Percentiles rank a stretch among this genome's conserved stretches.
These are phyloP conservation scores for Tenthredo livida DNA, from an alignment of 2,888 invertebrate species.

Conservation along the genomic window DNA sequence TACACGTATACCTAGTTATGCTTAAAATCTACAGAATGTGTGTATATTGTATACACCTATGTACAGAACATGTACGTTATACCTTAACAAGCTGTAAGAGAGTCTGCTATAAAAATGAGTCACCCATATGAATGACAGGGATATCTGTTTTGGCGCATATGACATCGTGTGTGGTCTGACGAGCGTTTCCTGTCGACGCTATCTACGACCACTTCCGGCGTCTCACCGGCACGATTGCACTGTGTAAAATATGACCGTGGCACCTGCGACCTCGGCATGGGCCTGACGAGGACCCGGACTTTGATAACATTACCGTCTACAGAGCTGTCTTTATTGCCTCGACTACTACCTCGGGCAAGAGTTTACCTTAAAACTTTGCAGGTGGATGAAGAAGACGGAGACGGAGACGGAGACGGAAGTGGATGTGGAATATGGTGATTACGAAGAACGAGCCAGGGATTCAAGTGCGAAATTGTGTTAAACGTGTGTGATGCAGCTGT, in stretches of 20 bases:
- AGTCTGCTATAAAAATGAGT: background rate
- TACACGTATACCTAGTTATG: background rate
- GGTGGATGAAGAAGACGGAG: conserved; percentile 67
- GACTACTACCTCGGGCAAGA: background rate
- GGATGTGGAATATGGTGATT: conserved; percentile 48
- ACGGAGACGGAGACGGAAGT: conserved; percentile 67
- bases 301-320: conserved; percentile 18
- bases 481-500: conserved; percentile 1
- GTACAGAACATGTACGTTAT: background rate
- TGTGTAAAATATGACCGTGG: conserved; percentile 52
- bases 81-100: background rate
- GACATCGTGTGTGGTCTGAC: conserved; percentile 63
- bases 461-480: background rate
- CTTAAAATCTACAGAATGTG: background rate
- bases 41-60: too few relatives aligned
- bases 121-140: background rate
- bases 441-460: background rate
- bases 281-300: background rate
- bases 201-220: conserved; percentile 72
- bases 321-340: conserved; percentile 30
- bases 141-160: conserved; percentile 46
- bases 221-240: conserved; percentile 71
- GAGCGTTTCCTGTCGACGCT: conserved; percentile 66
- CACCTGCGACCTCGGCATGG: conserved; percentile 27
- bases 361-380: conserved; percentile 59